Evolutionary conservation across 2,113 vertebrate genomes (phyloP).

Genomic region (Puma concolor): DNA sequence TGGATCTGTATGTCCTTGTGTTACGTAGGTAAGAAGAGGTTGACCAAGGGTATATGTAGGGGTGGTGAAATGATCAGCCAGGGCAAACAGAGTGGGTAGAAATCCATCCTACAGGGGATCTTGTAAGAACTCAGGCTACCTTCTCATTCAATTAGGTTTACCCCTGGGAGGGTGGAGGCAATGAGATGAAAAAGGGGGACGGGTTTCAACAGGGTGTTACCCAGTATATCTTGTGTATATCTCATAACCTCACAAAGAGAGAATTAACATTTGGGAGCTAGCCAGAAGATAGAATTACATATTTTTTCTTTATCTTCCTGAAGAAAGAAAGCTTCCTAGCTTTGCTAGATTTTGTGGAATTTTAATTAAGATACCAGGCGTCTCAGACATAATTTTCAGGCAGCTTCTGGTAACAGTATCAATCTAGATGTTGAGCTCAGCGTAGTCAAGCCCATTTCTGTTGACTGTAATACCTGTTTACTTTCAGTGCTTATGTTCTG

Average conservation of each 20-base stretch:
- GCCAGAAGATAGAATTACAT: neutral
- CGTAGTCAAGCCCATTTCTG: slow-evolving; percentile 53
- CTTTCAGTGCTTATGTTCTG: slow-evolving; percentile 14
- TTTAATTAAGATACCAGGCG: slow-evolving; percentile 50
- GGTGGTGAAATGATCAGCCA: neutral
- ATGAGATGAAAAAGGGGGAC: neutral
- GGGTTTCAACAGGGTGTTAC: neutral
- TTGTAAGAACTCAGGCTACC: neutral
- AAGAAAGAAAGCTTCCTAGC: neutral
- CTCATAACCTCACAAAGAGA: neutral
- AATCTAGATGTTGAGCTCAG: slow-evolving; percentile 38
- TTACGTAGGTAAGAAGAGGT: neutral
- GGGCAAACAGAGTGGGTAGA: neutral
- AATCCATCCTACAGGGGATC: neutral
- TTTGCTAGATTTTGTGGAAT: slow-evolving; percentile 6
- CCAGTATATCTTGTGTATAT: neutral
- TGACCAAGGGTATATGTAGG: neutral
- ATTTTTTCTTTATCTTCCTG: slow-evolving; percentile 12
- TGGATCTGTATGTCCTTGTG: neutral
- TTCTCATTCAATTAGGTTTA: neutral
- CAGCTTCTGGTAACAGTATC: slow-evolving; percentile 33
- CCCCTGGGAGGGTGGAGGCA: neutral
- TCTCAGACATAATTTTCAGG: slow-evolving; percentile 41
- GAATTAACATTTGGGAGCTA: neutral
- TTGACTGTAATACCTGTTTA: slow-evolving; percentile 47